Evolutionary conservation across 2,888 invertebrate species (phyloP), one percentile per base, ranked within the genome.

Genomic region (Philereme vetulata): DNA sequence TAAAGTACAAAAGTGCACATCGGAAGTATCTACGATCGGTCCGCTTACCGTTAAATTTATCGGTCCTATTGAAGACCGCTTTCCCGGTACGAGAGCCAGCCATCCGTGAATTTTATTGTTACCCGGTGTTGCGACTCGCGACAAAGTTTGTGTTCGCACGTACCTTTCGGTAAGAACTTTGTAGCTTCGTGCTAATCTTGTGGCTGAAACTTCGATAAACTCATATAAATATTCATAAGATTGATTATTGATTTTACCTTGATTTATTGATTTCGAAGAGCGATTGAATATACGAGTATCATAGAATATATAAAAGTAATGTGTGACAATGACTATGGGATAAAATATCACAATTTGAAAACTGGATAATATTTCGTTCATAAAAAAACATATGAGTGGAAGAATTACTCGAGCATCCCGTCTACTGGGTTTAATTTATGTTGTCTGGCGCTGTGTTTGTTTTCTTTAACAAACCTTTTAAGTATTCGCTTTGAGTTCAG

Each of bases 101-200:
- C 82, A 84, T 78, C 85, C 84, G 86, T 86, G 79, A 85, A 88
- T 88, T 89, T 89, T 88, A 88, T 88, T 86, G 87, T 85, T 87
- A 84, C 81, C 85, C 77, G 21, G 75, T 76, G 65, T 75, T 75
- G 73, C 78, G 77, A 78, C 78, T 74, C 68, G 71, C 75, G 75
- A 69, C 78, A 77, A 86, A 85, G 77, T 86, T 81, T 72, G 76
- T 81, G 83, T 85, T 84, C 81, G 76, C 81, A 80, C 80, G 76
- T 80, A 77, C 73, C 72, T 74, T 68, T 72, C 67, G 65, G 56
- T 56, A 47, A 46, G 57, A 72, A 75, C 71, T 78, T 75, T 65
- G 67, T 67, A 68, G 64, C 69, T 62, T 69, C n/a, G 78, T 80
- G 82, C 84, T 82, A 80, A 81, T 84, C 80, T 81, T 75, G 70